These are phyloP conservation scores for Palythoa grandis DNA, from an alignment of 92 coral and sea anemone species.

Conservation along the genomic window DNA sequence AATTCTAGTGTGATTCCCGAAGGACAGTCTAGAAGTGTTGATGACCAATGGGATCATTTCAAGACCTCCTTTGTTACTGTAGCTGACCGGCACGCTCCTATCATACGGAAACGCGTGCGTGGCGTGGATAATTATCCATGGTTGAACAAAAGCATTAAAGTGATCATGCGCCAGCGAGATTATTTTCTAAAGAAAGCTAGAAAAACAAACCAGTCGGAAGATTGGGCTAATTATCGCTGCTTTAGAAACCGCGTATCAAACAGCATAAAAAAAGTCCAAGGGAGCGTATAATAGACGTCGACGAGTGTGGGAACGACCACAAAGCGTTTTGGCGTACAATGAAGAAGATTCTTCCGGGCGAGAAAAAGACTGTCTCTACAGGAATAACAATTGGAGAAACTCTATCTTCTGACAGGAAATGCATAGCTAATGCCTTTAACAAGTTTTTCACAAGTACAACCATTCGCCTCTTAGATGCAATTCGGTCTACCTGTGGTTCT, in stretches of 20 bases:
- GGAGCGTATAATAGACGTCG: slow-evolving; percentile 50
- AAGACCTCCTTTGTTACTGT: too few relatives aligned
- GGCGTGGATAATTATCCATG: slow-evolving; percentile 21
- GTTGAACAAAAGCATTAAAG: slow-evolving; percentile 59
- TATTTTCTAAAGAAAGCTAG: slow-evolving; percentile 46
- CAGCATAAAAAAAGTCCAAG: slow-evolving; percentile 45
- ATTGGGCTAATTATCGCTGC: slow-evolving; percentile 46
- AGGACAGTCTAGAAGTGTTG: too few relatives aligned
- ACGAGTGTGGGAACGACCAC: slow-evolving; percentile 29
- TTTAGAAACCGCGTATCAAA: slow-evolving; percentile 48
- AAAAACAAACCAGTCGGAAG: slow-evolving; percentile 45
- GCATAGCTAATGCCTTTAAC: slow-evolving; percentile 9
- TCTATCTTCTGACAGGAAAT: slow-evolving; percentile 21
- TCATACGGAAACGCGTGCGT: too few relatives aligned
- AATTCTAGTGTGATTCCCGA: too few relatives aligned
- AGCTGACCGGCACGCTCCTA: too few relatives aligned
- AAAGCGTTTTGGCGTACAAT: slow-evolving; percentile 46
- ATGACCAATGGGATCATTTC: too few relatives aligned
- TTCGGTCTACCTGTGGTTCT: slow-evolving; percentile 23
- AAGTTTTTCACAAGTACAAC: slow-evolving; percentile 16
- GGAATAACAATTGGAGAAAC: neutral
- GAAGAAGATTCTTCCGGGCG: slow-evolving; percentile 34
- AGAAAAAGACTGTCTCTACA: neutral
- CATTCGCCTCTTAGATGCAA: neutral
- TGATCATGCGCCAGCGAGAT: slow-evolving; percentile 60